Evolutionary conservation across 2,797 vertebrate species (phyloP), one percentile per base, ranked within the genome.

Genomic region (Tiaroga cobitis): DNA sequence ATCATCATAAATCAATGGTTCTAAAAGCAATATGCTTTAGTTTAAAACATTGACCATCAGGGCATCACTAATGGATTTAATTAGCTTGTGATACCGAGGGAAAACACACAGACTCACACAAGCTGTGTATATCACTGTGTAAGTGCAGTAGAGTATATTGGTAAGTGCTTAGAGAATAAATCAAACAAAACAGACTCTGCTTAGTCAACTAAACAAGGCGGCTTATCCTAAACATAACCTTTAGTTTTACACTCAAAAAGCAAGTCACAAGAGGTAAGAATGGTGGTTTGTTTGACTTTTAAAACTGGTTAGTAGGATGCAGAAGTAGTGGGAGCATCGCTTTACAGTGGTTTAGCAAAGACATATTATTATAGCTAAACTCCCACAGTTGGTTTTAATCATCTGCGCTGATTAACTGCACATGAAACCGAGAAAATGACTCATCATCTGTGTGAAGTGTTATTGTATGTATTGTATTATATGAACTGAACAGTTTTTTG

Each of bases 261-360:
- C 13, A 70, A 80, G 39, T 63, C 54, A 26, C 54, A 51, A 4
- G 77, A 10, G 77, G 84, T 85, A 41, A 79, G 34, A 37, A 43
- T 69, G 43, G 63, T 79, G 75, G 83, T 84, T 73, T 80, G 8
- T 39, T 39, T 80, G 84, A 80, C 77, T 80, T 85, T 65, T 65
- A 85, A 65, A 82, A 51, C 11, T 61, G 41, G 21, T 43, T 41
- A 80, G 24, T 61, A 80, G 41, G 65, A 78, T 70, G 34, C 10
- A 68, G 19, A 56, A 74, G 15, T 26, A 32, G 76, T 37, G 76
- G 68, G 24, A 54, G 63, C 63, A 32, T 56, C 0, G 5, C 34
- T 84, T 61, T 69, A 72, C 29, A 73, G 83, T 72, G 67, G 83
- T 67, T 72, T 15, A 29, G 29, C 67, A 63, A 34, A 79, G 68